These are phyloP conservation scores for rat (Rattus norvegicus) DNA, from an alignment of 2,113 vertebrate genomes.

Conservation along the genomic window DNA sequence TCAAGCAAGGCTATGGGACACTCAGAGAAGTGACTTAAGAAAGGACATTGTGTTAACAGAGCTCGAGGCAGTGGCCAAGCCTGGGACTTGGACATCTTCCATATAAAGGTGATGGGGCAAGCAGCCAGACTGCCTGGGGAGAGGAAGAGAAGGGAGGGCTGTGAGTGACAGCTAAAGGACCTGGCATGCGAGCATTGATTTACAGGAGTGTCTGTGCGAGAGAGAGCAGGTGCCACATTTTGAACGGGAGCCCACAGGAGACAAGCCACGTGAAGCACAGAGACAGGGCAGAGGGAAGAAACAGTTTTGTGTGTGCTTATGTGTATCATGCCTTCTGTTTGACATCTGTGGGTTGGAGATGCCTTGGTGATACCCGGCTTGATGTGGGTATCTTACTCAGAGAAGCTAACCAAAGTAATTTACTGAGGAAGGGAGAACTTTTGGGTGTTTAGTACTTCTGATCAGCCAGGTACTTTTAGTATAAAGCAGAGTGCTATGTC, in stretches of 20 bases:
- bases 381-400: neutral
- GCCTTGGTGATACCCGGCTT: neutral
- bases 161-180: neutral
- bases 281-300: neutral
- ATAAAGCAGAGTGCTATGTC: neutral
- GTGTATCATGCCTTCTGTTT: neutral
- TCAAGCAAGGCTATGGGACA: neutral
- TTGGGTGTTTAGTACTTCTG: neutral
- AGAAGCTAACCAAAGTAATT: neutral
- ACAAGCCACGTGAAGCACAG: conserved; percentile 25
- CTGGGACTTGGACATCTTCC: neutral
- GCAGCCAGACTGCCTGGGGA: neutral
- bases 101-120: neutral
- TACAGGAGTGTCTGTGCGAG: neutral
- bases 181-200: neutral
- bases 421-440: neutral
- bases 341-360: neutral
- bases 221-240: conserved; percentile 8
- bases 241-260: neutral
- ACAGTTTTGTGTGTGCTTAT: neutral
- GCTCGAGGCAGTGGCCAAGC: neutral
- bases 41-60: neutral
- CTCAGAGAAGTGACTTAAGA: neutral
- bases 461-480: neutral
- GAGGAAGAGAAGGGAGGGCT: neutral